Evolutionary conservation across 2,797 vertebrate species (phyloP), one percentile per base, ranked within the genome.

Genomic region (Gadopsis bispinosus): DNA sequence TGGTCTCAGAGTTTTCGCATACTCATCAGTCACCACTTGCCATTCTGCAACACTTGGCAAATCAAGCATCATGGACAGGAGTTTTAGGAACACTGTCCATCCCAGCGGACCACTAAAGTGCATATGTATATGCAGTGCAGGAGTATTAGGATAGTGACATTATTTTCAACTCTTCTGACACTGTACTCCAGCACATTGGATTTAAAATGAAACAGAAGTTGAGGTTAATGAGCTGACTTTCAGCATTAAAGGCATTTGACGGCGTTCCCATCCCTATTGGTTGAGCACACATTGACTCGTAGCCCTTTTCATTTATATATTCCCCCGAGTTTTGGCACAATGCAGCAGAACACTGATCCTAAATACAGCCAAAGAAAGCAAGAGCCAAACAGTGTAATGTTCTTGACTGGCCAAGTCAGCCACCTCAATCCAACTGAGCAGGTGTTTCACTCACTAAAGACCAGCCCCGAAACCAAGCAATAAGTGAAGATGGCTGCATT

Each of bases 401-500:
- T 80, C 54, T 59, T 64, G n/a, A 77, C 50, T 64, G 53, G 59
- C 61, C 70, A 67, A 66, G 60, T 69, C n/a, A 54, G 56, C 53
- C 61, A 84, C n/a, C 51, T 83, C 43, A 61, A 4, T 71, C 74
- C 43, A 75, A 86, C 22, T 43, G 50, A 84, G 80, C 73, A 86
- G 78, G 78, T 82, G 80, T 84, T 89, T 67, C 31, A 50, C 50
- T 73, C 67, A 73, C 47, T 81, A 73, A 79, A 79, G 62, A 83
- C 58, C 48, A 62, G 53, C 39, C 47, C 54, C 35, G 47, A 53
- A 76, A 85, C 79, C 64, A 79, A 77, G 83, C 75, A 85, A 70
- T 85, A 79, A 79, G 61, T 75, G 53, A 79, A 85, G 73, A 83
- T 73, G 84, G 80, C 79, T 69, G 67, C 70, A 68, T 75, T 79